Base-by-base conservation (phyloP, 2,888 invertebrate species). In the Eupithecia dodoneata region DNA sequence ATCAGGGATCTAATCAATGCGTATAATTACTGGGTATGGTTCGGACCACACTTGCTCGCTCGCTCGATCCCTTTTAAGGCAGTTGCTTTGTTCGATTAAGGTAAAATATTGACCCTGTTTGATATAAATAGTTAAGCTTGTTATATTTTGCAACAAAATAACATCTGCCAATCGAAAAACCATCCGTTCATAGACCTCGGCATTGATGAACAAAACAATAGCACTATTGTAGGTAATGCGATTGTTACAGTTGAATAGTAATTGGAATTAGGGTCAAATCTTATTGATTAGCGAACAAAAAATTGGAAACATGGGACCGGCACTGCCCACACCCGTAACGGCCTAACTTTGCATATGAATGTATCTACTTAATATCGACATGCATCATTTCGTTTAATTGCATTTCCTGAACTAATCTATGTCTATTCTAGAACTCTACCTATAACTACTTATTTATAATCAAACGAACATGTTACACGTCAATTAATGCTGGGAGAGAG, bases 311-410 rank as follows among this genome's bases (percentile, higher is more conserved):
- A 89, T 92, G 91, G 91, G 93, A 91, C 90, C 87, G 86, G 88
- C 87, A 84, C 85, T 86, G 89, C 91, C 91, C 91, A 91, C 89
- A 89, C 91, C 85, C 87, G 87, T 89, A 92, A 91, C 91, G 88
- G 89, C 84, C 79, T 86, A 84, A 89, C 91, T 94, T 94, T 93
- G 91, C 94, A 95, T 95, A 93, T 94, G 92, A 94, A 94, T 95
- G 44, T 70, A 89, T 89, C 87, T 91, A 89, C 92, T 93, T 93
- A 92, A 92, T 93, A 93, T 92, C 90, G 94, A 91, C 94, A 94
- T 90, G 94, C 93, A 92, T 93, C 94, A 93, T 93, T 94, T 90
- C 88, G 90, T 93, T 91, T 94, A 92, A 94, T 93, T 93, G 90
- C 91, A 92, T 92, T 93, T 93, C 93, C 93, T 92, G 88, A 89